Base-by-base conservation (phyloP, 2,888 invertebrate species). In the Leucania comma region DNA sequence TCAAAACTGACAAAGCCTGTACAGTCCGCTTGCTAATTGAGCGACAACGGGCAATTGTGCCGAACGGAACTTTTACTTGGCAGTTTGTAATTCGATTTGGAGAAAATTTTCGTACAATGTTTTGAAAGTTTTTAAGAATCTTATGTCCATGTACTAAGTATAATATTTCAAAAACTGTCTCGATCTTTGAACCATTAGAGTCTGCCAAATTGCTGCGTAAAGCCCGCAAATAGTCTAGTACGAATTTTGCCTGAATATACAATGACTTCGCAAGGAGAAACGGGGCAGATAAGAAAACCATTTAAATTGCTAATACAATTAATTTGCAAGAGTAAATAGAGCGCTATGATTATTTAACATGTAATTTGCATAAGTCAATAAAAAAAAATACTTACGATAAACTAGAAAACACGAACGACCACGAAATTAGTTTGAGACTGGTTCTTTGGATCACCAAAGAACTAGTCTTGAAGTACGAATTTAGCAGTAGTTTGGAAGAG, bases 281-380 rank as follows among this genome's bases (percentile, higher is more conserved):
- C 48, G 20, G 32, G 42, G 12, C n/a, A 56, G 77, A 77, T 77
- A 77, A 77, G 65, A 51, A 59, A 81, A 51, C 57, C 42, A 29
- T 70, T 81, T 81, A 56, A 66, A 81, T 78, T 77, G 78, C 54
- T 77, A 77, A 81, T 81, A 63, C 10, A 59, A 51, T 54, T 51
- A 70, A 77, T 78, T 78, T 81, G 62, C 71, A 78, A 38, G 54
- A 51, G 29, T 80, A 66, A 70, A 32, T 56, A 56, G 71, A 56
- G 54, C 17, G 22, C 54, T 24, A 53, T 76, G 77, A 56, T 62
- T 76, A 77, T 51, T 65, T 63, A 69, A 63, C 69, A 38, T 4
- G 4, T 32, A 20, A 9, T 77, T 65, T 50, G 59, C 65, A 81
- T 56, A 62, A 53, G 62, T 63, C 54, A 74, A 62, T 58, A 66